phyloP scores from a whole-genome alignment of 2,113 vertebrate species.

The Mystacornis crossleyi region DNA sequence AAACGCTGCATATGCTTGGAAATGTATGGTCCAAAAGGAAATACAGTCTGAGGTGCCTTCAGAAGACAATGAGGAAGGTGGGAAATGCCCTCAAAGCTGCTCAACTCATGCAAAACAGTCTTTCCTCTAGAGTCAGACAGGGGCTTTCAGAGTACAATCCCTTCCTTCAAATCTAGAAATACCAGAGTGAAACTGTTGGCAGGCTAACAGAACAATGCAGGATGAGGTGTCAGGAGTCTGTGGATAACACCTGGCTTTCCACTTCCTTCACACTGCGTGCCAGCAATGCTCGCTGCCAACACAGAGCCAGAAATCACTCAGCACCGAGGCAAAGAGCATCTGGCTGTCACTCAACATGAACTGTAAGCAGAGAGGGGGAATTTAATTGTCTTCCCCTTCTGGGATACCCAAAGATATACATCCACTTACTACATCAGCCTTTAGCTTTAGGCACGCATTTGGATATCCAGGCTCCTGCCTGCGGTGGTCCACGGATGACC shows the following conservation, averaged over 20 bases:
- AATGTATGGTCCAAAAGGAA: background rate
- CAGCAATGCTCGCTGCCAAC: background rate
- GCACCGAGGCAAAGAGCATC: background rate
- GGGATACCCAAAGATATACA: background rate
- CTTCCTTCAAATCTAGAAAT: constrained; percentile 7
- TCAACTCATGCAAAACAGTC: background rate
- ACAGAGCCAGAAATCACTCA: background rate
- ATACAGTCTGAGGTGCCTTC: background rate
- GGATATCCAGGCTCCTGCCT: background rate
- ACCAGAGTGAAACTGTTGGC: background rate
- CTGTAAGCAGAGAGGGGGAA: background rate
- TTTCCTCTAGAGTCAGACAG: background rate
- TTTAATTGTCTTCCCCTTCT: background rate
- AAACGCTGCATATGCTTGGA: background rate
- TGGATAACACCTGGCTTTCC: constrained; percentile 53
- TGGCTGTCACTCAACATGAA: constrained; percentile 3
- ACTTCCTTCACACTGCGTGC: background rate
- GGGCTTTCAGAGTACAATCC: background rate
- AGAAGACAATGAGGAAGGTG: background rate
- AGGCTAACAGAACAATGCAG: background rate
- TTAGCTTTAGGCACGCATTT: background rate
- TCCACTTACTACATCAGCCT: background rate
- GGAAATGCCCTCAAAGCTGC: background rate
- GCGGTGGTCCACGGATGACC: rapidly evolving
- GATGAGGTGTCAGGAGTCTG: constrained; percentile 2